Evolutionary conservation across 2,888 invertebrate species (phyloP).

Genomic region (Pyrrhosoma nymphula): DNA sequence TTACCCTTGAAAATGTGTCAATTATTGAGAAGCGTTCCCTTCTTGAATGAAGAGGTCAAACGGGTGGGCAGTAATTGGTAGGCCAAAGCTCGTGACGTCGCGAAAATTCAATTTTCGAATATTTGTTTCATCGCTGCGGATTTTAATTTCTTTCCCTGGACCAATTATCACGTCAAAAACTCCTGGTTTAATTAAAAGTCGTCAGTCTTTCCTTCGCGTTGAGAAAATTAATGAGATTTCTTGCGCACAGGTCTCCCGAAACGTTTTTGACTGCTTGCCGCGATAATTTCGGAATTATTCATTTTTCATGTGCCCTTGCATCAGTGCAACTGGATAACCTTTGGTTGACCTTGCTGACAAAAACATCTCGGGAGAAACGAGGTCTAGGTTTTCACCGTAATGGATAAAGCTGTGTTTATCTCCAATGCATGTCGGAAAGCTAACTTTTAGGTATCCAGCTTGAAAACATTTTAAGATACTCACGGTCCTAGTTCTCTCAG

Average conservation of each 20-base stretch:
- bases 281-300: neutral
- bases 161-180: neutral
- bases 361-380: too few species aligned
- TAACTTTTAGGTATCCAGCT: neutral
- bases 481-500: neutral
- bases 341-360: too few species aligned
- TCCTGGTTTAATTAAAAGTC: slow-evolving; percentile 14
- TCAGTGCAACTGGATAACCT: too few species aligned
- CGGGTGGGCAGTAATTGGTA: neutral
- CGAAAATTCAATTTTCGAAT: neutral
- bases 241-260: neutral
- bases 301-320: too few species aligned
- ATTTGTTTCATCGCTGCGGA: neutral
- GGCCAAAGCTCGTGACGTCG: neutral
- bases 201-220: neutral
- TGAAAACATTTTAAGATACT: neutral
- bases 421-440: too few species aligned
- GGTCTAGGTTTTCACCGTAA: too few species aligned
- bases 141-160: neutral
- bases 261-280: neutral
- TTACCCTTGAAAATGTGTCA: too few species aligned
- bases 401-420: too few species aligned
- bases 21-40: too few species aligned
- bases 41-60: too few species aligned
- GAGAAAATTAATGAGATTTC: neutral